These are phyloP conservation scores for Xyrichtys novacula DNA, from an alignment of 2,797 vertebrate genomes.

Conservation along the genomic window DNA sequence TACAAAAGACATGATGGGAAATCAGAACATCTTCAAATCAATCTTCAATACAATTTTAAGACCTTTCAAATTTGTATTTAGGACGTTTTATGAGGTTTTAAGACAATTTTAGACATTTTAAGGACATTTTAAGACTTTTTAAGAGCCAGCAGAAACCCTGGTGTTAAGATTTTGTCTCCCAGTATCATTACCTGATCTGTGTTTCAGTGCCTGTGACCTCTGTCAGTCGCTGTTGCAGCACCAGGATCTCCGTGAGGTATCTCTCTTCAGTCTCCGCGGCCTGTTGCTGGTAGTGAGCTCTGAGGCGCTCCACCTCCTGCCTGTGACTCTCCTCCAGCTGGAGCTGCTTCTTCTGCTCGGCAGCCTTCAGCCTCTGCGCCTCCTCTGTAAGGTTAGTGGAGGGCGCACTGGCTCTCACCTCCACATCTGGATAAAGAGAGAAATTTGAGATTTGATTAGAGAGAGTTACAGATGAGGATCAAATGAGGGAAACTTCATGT, in stretches of 20 bases:
- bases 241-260: slow-evolving; percentile 81
- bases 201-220: slow-evolving; percentile 68
- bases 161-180: too few species aligned
- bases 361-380: slow-evolving; percentile 76
- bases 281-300: slow-evolving; percentile 86
- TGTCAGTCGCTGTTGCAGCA: slow-evolving; percentile 85
- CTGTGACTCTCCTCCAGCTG: slow-evolving; percentile 86
- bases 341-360: slow-evolving; percentile 78
- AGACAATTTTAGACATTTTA: too few species aligned
- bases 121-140: too few species aligned
- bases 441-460: slow-evolving; percentile 28
- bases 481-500: slow-evolving; percentile 24
- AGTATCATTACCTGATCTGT: slow-evolving; percentile 80
- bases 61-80: too few species aligned
- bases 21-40: too few species aligned
- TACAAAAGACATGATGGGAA: too few species aligned
- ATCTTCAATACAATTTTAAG: too few species aligned
- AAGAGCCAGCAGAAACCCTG: too few species aligned
- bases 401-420: slow-evolving; percentile 37
- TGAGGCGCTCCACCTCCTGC: slow-evolving; percentile 86
- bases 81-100: too few species aligned
- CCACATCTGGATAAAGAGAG: slow-evolving; percentile 48
- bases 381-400: slow-evolving; percentile 60
- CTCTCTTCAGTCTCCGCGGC: slow-evolving; percentile 86
- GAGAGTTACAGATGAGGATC: slow-evolving; percentile 16